Conservation (phyloP, 2,797 vertebrate species). For the Manis crassicaudata region DNA sequence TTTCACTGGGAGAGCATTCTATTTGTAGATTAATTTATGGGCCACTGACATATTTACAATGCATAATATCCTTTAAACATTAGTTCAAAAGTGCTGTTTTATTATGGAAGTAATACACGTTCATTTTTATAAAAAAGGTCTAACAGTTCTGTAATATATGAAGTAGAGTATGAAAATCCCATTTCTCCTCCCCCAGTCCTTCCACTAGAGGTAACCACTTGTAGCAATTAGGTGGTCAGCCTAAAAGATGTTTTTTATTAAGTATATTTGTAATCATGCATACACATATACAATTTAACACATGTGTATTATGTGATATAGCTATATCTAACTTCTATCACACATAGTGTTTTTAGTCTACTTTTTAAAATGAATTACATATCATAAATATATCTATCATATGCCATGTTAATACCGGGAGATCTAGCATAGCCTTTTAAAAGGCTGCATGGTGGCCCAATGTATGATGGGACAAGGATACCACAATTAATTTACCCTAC, state of each 20-base stretch:
- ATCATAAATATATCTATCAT: background rate
- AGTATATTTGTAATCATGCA: background rate
- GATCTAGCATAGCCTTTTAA: background rate
- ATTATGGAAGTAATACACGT: background rate
- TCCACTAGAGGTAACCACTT: background rate
- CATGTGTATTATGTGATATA: background rate
- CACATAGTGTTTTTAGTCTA: background rate
- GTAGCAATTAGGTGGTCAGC: background rate
- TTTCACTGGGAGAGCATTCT: background rate
- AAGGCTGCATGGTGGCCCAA: background rate
- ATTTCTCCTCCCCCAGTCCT: background rate
- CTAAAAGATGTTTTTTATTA: background rate
- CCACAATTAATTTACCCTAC: background rate
- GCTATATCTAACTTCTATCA: background rate
- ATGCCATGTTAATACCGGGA: background rate
- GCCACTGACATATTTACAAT: conserved; percentile 8
- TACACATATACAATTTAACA: background rate
- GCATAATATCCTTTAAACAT: conserved; percentile 11
- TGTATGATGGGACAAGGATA: background rate
- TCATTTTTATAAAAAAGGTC: background rate
- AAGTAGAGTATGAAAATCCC: background rate
- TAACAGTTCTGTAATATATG: background rate
- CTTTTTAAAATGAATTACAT: background rate
- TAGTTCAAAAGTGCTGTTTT: background rate
- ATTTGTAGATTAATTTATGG: conserved; percentile 33